Conservation (phyloP, 2,888 invertebrate species). For the Notocelia uddmanniana region DNA sequence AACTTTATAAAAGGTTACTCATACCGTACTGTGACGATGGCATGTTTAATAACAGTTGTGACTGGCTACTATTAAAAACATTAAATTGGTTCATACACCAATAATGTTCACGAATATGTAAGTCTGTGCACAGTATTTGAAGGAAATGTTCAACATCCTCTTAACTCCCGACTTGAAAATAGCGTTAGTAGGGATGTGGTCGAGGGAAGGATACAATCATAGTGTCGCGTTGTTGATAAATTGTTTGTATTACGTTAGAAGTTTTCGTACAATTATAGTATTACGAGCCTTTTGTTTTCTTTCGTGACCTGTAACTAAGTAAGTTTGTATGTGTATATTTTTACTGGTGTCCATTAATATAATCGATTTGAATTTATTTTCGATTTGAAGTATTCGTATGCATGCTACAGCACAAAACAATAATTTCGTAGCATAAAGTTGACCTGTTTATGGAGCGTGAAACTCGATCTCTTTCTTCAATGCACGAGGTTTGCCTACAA, state of each 20-base stretch:
- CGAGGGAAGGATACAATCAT: conserved; percentile 22
- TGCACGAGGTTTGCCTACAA: too few species aligned
- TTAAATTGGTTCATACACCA: background rate
- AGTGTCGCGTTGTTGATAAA: conserved; percentile 27
- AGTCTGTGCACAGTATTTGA: background rate
- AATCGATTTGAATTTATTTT: too few species aligned
- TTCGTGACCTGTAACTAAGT: too few species aligned
- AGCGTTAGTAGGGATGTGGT: conserved; percentile 23
- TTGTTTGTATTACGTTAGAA: conserved; percentile 15
- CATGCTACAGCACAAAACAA: too few species aligned
- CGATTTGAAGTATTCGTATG: too few species aligned
- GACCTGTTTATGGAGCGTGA: too few species aligned
- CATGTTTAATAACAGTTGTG: background rate
- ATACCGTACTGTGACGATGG: conserved; percentile 15
- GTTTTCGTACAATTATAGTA: conserved; percentile 14
- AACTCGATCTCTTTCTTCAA: too few species aligned
- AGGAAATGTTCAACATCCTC: conserved; percentile 32
- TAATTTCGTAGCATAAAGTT: too few species aligned
- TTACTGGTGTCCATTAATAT: too few species aligned
- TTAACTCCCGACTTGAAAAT: conserved; percentile 22
- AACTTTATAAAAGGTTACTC: conserved; percentile 33
- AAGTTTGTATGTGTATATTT: too few species aligned
- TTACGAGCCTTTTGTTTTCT: conserved; percentile 50
- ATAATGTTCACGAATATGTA: background rate
- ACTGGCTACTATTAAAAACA: background rate